Evolutionary conservation across 2,888 invertebrate genomes (phyloP), one percentile per base, ranked within the genome.

Genomic region (Dysmachus trigonus): DNA sequence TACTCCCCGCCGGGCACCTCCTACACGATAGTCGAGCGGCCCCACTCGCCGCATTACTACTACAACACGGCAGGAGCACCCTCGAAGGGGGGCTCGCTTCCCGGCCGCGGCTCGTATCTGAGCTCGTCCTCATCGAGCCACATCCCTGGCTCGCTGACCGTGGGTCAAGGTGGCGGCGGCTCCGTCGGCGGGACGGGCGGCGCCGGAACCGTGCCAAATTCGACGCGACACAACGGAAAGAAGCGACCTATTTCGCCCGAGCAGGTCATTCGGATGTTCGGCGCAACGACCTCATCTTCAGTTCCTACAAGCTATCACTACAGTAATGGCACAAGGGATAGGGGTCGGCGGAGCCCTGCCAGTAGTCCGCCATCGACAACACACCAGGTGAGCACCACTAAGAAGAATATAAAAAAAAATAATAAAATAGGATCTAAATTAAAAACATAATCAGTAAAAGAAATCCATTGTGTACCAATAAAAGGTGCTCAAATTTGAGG

Each of bases 1-100:
- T 97, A 97, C 92, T 97, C 97, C 88, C 97, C 97, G 86, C 97
- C 97, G 35, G 97, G 97, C 88, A 97, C 97, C 88, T 96, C 96
- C 86, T 97, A 97, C 92, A 97, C 97, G 90, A 97, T 97, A 92
- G 95, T 97, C 90, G 97, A 97, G 93, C 93, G 96, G 88, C 95
- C 95, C 89, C 95, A 95, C 92, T 93, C 94, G 85, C 94, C 95
- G 89, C 94, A 95, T 91, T 94, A 94, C 88, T 92, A 92, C 86
- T 94, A 91, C 88, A 92, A 92, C 90, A 91, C 92, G 87, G 92
- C 92, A 47, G 92, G 92, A 35, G 91, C 90, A 86, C 91, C 91
- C 15, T 90, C 91, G 2, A 92, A 92, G 86, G 91, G 92, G 83
- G 92, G 92, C 35, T 92, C 92, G 72, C 87, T 92, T 88, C 92